Evolutionary conservation across 2,797 vertebrate species (phyloP).

Genomic region (Smutsia gigantea): DNA sequence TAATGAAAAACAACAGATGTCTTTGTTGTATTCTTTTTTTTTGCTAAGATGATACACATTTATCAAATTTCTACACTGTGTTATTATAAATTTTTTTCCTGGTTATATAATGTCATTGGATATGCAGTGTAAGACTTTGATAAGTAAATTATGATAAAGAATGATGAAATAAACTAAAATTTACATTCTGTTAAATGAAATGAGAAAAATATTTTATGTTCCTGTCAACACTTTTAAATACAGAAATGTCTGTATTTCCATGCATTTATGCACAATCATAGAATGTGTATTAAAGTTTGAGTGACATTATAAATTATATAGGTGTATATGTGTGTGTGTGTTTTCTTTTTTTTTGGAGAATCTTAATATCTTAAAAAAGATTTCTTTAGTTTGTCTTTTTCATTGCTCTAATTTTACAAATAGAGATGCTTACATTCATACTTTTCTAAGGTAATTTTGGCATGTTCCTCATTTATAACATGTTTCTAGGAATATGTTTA

Average conservation of each 20-base stretch:
- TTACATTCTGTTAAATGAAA: not conserved
- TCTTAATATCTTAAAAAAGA: not conserved
- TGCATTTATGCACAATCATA: not conserved
- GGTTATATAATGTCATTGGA: not conserved
- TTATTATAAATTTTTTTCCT: not conserved
- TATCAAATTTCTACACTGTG: not conserved
- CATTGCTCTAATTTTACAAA: not conserved
- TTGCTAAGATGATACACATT: not conserved
- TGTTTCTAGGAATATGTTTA: not conserved
- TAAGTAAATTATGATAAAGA: not conserved
- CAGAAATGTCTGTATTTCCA: not conserved
- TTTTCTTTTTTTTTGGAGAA: not conserved
- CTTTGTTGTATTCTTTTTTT: not conserved
- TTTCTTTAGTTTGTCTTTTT: not conserved
- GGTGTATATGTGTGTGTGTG: fast-evolving
- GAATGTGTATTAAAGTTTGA: not conserved
- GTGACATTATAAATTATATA: not conserved
- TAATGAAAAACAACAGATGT: not conserved
- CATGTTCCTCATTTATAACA: not conserved
- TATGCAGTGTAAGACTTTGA: not conserved
- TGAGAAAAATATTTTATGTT: not conserved
- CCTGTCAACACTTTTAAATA: not conserved
- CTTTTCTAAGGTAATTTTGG: not conserved
- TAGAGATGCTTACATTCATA: not conserved
- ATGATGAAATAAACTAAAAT: not conserved